These are phyloP conservation scores for Melipona beecheii DNA, from an alignment of 2,888 invertebrate genomes.

Conservation along the genomic window DNA sequence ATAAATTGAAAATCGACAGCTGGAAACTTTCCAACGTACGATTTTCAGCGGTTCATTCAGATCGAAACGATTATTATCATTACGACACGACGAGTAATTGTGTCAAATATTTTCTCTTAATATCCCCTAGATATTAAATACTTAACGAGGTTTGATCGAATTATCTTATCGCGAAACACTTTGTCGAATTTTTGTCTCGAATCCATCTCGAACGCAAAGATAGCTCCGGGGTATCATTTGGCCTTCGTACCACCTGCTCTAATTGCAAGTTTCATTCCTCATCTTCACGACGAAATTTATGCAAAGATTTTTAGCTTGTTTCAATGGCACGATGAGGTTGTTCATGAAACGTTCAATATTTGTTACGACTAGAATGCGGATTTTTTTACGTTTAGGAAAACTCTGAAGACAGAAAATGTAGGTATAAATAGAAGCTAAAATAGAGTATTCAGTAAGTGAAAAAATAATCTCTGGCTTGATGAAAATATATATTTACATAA, in stretches of 20 bases:
- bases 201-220: slow-evolving; percentile 23
- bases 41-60: background rate
- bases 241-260: slow-evolving; percentile 19
- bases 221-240: slow-evolving; percentile 14
- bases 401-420: too few species aligned
- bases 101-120: slow-evolving; percentile 12
- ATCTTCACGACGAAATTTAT: too few species aligned
- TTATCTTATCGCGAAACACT: slow-evolving; percentile 33
- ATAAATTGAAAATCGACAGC: background rate
- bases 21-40: slow-evolving; percentile 7
- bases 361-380: too few species aligned
- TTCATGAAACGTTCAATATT: too few species aligned
- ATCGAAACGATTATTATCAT: background rate
- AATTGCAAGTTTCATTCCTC: background rate
- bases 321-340: too few species aligned
- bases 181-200: slow-evolving; percentile 4
- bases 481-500: too few species aligned
- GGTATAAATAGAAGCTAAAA: too few species aligned
- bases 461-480: too few species aligned
- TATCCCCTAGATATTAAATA: slow-evolving; percentile 15
- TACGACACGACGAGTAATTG: background rate
- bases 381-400: too few species aligned
- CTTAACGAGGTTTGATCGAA: slow-evolving; percentile 10
- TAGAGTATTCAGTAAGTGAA: too few species aligned
- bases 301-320: too few species aligned